Evolutionary conservation across 2,113 vertebrate species (phyloP).

Genomic region (Pardalotus punctatus): DNA sequence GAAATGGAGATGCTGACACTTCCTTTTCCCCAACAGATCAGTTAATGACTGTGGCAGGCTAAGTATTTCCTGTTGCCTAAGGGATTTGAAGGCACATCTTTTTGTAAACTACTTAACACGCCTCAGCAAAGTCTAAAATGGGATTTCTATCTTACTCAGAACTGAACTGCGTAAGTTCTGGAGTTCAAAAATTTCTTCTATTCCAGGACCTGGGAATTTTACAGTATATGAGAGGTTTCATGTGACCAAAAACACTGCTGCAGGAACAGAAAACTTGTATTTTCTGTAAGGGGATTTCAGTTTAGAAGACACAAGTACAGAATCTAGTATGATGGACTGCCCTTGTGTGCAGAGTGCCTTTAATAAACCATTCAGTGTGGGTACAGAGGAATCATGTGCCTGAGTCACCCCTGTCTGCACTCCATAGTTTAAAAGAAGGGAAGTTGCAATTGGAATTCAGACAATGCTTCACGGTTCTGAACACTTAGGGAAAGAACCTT

Average conservation of each 20-base stretch:
- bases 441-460: not conserved
- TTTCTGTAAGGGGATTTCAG: not conserved
- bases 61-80: not conserved
- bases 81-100: not conserved
- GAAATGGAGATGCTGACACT: not conserved
- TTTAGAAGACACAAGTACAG: not conserved
- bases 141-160: not conserved
- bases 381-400: not conserved
- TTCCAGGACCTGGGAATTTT: not conserved
- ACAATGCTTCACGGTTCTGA: not conserved
- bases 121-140: not conserved
- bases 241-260: not conserved
- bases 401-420: not conserved
- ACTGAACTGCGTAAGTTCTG: not conserved
- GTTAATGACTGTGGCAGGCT: not conserved
- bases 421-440: not conserved
- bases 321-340: not conserved
- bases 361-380: not conserved
- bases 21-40: not conserved
- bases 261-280: not conserved
- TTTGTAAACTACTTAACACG: not conserved
- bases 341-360: not conserved
- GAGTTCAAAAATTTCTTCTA: not conserved
- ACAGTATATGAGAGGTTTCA: not conserved
- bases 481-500: not conserved